Evolutionary conservation across 1,140 invertebrate species (phyloP).

Genomic region (Drosophila simulans): DNA sequence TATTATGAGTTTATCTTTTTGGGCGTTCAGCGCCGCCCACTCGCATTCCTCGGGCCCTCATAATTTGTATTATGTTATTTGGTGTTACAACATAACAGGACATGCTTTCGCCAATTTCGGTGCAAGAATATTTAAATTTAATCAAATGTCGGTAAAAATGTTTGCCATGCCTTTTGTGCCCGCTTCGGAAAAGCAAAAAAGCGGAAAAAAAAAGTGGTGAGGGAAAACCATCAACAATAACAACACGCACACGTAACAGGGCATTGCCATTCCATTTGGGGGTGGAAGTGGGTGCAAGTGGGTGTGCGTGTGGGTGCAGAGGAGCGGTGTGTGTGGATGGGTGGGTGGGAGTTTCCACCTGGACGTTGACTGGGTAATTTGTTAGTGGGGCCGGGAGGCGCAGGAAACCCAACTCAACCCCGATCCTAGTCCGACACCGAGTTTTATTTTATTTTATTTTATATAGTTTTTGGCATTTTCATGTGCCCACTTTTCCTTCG

Average conservation of each 20-base stretch:
- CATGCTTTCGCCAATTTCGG: constrained; percentile 71
- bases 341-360: constrained; percentile 55
- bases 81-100: constrained; percentile 58
- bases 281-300: constrained; percentile 15
- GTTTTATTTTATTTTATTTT: constrained; percentile 80
- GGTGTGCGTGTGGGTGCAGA: constrained; percentile 14
- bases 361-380: constrained; percentile 76
- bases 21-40: constrained; percentile 16
- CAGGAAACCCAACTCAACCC: constrained; percentile 23
- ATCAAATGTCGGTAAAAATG: constrained; percentile 82
- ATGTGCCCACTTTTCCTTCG: constrained; percentile 37
- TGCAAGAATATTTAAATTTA: constrained; percentile 81
- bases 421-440: constrained; percentile 56
- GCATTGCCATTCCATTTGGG: constrained; percentile 40
- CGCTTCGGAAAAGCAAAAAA: constrained; percentile 1
- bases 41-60: constrained; percentile 44
- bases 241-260: constrained; percentile 56
- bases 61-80: constrained; percentile 52
- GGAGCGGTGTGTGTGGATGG: not conserved
- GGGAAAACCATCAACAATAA: constrained; percentile 42
- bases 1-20: constrained; percentile 34
- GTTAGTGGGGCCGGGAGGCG: constrained; percentile 53
- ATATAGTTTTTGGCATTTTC: constrained; percentile 76
- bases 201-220: not conserved
- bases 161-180: constrained; percentile 65